Evolutionary conservation across 2,113 vertebrate genomes (phyloP).

Genomic region (Sylvia atricapilla): DNA sequence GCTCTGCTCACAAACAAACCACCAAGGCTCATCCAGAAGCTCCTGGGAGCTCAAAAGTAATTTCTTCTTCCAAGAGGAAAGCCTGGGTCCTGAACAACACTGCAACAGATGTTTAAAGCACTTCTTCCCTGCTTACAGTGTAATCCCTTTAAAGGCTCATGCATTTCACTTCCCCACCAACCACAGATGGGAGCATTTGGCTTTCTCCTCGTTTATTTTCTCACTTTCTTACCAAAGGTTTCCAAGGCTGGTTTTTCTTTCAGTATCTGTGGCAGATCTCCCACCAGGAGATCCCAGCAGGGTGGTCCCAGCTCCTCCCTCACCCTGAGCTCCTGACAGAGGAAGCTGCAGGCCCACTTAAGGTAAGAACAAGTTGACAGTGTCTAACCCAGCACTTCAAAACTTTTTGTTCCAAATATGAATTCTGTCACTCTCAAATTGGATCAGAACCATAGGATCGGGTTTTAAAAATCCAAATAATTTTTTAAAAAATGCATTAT

Average conservation of each 20-base stretch:
- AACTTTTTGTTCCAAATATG: neutral
- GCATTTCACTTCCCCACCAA: slow-evolving; percentile 13
- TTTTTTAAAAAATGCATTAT: neutral
- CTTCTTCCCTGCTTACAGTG: neutral
- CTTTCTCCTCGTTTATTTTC: slow-evolving; percentile 17
- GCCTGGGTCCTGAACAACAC: neutral
- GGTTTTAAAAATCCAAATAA: neutral
- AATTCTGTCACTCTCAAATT: too few relatives aligned
- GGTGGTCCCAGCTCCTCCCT: neutral
- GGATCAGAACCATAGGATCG: neutral
- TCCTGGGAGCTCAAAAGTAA: neutral
- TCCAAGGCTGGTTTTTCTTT: neutral
- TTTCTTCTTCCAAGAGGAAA: neutral
- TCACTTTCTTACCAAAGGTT: neutral
- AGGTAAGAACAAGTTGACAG: neutral
- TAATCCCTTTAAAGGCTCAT: slow-evolving; percentile 34
- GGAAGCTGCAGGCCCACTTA: neutral
- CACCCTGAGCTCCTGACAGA: neutral
- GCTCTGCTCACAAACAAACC: neutral
- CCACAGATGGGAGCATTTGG: neutral
- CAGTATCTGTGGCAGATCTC: neutral
- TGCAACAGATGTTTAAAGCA: neutral
- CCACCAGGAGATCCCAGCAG: neutral
- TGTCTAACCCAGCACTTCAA: neutral
- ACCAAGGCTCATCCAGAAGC: neutral